These are phyloP conservation scores for Platycnemis pennipes DNA, from an alignment of 2,888 invertebrate genomes.

Conservation along the genomic window DNA sequence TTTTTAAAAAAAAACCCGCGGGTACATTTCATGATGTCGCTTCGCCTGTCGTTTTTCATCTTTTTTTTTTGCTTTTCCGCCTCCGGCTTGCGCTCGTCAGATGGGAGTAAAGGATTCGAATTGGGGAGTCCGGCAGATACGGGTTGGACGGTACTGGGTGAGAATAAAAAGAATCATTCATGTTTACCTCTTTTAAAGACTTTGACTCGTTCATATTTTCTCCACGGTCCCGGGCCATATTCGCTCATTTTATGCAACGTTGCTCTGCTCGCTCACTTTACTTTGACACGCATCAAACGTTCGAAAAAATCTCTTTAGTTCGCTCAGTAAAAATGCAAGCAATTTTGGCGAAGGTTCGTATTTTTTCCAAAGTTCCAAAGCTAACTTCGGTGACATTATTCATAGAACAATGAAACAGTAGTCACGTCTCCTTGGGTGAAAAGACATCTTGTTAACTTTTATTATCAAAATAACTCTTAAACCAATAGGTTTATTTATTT, in stretches of 20 bases:
- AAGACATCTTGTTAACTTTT: no score
- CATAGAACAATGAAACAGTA: no score
- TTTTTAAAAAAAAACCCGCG: neutral
- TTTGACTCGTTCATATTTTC: neutral
- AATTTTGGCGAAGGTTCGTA: neutral
- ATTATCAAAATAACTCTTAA: no score
- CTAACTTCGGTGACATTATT: no score
- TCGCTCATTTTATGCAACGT: neutral
- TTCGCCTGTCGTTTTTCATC: neutral
- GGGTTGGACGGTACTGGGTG: neutral
- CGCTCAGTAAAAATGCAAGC: neutral
- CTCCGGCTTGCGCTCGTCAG: neutral
- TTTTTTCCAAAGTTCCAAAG: no score
- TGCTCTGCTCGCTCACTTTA: neutral
- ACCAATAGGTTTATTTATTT: no score
- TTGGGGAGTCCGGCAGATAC: neutral
- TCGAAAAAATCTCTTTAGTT: neutral
- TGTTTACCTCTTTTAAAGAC: neutral
- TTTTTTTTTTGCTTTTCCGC: neutral
- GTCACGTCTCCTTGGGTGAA: no score
- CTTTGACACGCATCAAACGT: neutral
- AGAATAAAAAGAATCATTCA: neutral
- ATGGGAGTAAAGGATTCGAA: neutral
- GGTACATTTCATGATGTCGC: neutral
- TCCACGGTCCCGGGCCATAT: neutral